phyloP scores from a whole-genome alignment of 2,888 invertebrate genomes.

The Crioceris asparagi region DNA sequence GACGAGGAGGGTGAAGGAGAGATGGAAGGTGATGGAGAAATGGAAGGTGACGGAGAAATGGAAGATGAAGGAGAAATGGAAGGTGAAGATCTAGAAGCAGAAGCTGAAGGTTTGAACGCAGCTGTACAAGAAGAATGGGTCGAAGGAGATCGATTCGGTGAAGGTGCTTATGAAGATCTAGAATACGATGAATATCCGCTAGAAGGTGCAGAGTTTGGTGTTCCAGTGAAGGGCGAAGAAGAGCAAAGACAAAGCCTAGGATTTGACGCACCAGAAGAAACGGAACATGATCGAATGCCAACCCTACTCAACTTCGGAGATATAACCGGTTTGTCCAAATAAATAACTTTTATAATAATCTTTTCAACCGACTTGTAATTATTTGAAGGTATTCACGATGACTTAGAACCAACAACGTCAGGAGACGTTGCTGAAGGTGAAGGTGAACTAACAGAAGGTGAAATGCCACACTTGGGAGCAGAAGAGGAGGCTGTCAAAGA shows the following conservation, averaged over 20 bases:
- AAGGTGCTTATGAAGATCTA: too few species aligned
- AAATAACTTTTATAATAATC: neutral
- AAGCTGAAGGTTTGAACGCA: conserved; percentile 2
- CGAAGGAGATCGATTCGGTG: neutral
- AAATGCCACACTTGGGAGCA: conserved; percentile 3
- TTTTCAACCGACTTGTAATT: too few species aligned
- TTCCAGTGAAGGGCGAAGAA: too few species aligned
- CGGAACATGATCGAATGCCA: too few species aligned
- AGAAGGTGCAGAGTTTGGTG: too few species aligned
- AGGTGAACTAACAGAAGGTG: neutral
- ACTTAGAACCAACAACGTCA: neutral
- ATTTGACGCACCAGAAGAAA: too few species aligned
- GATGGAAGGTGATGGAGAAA: conserved; percentile 3
- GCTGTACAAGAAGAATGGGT: conserved; percentile 3
- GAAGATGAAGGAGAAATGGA: conserved; percentile 2
- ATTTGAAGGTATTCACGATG: too few species aligned
- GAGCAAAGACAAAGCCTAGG: too few species aligned
- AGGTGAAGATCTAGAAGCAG: conserved; percentile 1
- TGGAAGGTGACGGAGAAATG: conserved; percentile 8
- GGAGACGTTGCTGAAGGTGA: neutral
- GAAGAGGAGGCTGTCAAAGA: too few species aligned
- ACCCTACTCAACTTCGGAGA: too few species aligned
- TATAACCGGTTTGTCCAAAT: too few species aligned
- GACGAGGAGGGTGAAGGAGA: conserved; percentile 4
- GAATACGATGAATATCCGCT: too few species aligned